Base-by-base conservation (phyloP, 2,888 invertebrate species). In the Trileptium ribeirensis region DNA sequence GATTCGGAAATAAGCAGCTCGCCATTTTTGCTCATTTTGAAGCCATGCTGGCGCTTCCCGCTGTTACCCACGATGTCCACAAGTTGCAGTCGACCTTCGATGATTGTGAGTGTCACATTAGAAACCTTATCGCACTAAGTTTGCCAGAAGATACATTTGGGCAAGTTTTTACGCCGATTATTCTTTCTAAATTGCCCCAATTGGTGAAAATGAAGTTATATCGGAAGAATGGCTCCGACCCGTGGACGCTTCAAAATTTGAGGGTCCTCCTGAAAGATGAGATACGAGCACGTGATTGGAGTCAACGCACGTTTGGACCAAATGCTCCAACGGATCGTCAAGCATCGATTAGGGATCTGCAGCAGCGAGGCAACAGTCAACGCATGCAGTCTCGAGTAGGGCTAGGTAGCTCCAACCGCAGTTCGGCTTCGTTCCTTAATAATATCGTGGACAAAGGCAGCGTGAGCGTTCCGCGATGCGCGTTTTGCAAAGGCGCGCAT, bases 131-230 rank as follows among this genome's bases (percentile, higher is more conserved):
- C 51, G 51, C 51, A 8, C 51, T 51, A 15, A 24, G 51, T 24
- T 24, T 51, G 51, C 51, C 51, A 8, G 70, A 70, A 31, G 8
- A 29, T 33, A 70, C 70, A 15, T 70, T 70, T 31, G 70, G 70
- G 36, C 31, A 70, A n/a, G 70, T 70, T 8, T 70, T 70, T 70
- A 70, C 70, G 19, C 70, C 70, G n/a, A 70, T 70, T 33, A 70
- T 70, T 19, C n/a, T 70, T 8, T 70, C 70, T 8, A 70, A 70
- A 31, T n/a, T 70, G 19, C 70, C 70, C 8, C 15, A 8, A 15
- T 36, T 36, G 8, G 36, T 70, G 3, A 29, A 36, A 29, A 70
- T 36, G 36, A n/a, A 70, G 70, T 19, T 70, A 31, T 36, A 70
- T 70, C 70, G 70, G 8, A 8, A 70, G n/a, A 70, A 70, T 70